Conservation (phyloP, 2,113 vertebrate species). For the Tyto alba region DNA sequence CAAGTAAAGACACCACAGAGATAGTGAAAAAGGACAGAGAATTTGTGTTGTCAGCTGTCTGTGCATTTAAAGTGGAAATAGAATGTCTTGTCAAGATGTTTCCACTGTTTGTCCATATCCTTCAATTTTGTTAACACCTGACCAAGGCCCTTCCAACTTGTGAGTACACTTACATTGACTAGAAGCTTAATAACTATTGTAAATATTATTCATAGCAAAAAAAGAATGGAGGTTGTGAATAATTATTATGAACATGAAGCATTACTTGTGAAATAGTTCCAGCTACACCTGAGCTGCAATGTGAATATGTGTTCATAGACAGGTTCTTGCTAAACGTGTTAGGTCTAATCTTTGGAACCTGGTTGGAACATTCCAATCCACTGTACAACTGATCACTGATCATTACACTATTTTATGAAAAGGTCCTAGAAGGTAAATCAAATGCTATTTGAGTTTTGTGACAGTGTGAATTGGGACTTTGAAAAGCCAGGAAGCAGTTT, state of each 20-base stretch:
- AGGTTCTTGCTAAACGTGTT: background rate
- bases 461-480: background rate
- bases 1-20: background rate
- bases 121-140: background rate
- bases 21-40: background rate
- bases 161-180: background rate
- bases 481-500: background rate
- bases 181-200: background rate
- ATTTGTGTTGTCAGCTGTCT: background rate
- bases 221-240: background rate
- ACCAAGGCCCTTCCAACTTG: background rate
- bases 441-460: background rate
- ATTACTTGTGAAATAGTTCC: background rate
- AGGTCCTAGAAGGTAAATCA: background rate
- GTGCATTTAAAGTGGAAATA: background rate
- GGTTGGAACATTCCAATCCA: background rate
- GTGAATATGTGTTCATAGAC: background rate
- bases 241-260: background rate
- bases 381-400: background rate
- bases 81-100: background rate
- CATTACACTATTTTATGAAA: background rate
- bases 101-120: background rate
- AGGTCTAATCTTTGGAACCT: background rate
- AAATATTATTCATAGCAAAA: background rate
- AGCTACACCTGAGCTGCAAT: background rate